Conservation (phyloP, 1,140 invertebrate species). For the Nasonia vitripennis region DNA sequence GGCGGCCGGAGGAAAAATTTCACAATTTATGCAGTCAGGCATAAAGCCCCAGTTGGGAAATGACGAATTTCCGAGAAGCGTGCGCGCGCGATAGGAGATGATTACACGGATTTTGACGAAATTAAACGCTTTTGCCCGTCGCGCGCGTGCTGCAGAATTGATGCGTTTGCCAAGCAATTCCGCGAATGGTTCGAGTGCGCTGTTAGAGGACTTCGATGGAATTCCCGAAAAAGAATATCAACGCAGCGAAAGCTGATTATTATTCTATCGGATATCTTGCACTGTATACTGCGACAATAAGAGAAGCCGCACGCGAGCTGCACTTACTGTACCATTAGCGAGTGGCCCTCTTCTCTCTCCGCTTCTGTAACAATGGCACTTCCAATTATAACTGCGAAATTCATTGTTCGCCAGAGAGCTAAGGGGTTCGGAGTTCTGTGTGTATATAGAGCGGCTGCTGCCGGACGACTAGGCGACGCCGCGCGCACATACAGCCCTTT, state of each 20-base stretch:
- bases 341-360: neutral
- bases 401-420: conserved; percentile 62
- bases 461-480: conserved; percentile 38
- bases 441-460: conserved; percentile 1
- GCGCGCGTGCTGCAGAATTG: no score
- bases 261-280: neutral
- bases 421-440: neutral
- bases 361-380: conserved; percentile 63
- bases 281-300: neutral
- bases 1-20: neutral
- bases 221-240: neutral
- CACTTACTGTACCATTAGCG: conserved; percentile 66
- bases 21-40: neutral
- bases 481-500: conserved; percentile 45
- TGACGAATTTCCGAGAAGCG: neutral
- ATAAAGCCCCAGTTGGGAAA: conserved; percentile 2
- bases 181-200: no score
- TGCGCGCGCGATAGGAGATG: neutral
- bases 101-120: neutral
- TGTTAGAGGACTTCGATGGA: no score
- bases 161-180: no score
- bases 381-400: conserved; percentile 73
- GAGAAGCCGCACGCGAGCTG: conserved; percentile 35
- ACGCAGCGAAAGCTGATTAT: neutral
- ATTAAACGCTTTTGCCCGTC: neutral